phyloP scores from a whole-genome alignment of 2,888 invertebrate species.

The Cerastis leucographa region DNA sequence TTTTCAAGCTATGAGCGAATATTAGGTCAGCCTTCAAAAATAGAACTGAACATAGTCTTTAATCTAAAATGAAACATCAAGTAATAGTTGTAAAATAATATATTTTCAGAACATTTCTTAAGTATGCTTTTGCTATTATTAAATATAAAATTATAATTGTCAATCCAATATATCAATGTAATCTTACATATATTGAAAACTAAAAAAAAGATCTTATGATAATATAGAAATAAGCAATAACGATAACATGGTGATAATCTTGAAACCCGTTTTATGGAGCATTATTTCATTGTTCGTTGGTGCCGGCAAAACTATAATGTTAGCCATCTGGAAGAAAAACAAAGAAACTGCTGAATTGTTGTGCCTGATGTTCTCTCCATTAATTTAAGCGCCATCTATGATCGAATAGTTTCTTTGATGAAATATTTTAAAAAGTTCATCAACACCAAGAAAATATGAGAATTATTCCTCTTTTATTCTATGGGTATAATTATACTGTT shows the following conservation, averaged over 20 bases:
- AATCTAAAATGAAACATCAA: slow-evolving; percentile 5
- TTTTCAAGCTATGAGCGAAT: too few relatives aligned
- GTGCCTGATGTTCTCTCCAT: background rate
- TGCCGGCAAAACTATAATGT: slow-evolving; percentile 79
- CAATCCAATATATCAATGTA: background rate
- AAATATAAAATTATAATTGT: slow-evolving; percentile 4
- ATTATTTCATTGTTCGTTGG: slow-evolving; percentile 65
- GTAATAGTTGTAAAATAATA: background rate
- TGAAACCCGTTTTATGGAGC: slow-evolving; percentile 48
- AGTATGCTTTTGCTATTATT: background rate
- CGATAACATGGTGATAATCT: slow-evolving; percentile 45
- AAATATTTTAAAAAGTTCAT: background rate
- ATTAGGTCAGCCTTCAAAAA: background rate
- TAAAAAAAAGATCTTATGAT: background rate
- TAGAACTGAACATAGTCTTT: background rate
- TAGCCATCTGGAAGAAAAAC: slow-evolving; percentile 79
- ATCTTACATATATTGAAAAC: background rate
- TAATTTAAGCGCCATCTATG: slow-evolving; percentile 29
- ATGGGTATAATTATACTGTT: background rate
- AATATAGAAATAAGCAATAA: slow-evolving; percentile 21
- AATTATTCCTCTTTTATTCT: background rate
- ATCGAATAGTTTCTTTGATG: background rate
- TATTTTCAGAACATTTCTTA: slow-evolving; percentile 19
- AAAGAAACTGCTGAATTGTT: background rate
- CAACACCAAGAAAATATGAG: background rate